A percentile compares a stretch with the other conserved stretches of the same genome.
Evolutionary conservation across 2,888 invertebrate genomes (phyloP).

Genomic region (Mylabris sibirica): DNA sequence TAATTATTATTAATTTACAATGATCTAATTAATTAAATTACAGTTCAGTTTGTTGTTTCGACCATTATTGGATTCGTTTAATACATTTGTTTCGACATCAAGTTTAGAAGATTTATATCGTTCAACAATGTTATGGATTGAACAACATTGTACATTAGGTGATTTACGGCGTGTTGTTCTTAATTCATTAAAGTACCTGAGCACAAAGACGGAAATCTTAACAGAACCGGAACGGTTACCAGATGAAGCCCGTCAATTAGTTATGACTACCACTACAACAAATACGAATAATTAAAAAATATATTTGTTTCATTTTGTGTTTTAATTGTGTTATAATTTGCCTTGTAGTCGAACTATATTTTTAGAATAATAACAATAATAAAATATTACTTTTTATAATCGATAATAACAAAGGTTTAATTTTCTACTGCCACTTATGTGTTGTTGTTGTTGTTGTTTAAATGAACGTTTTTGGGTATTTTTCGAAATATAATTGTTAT

Average conservation of each 20-base stretch:
- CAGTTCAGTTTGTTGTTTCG: constrained; percentile 93
- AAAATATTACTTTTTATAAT: background rate
- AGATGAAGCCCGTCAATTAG: constrained; percentile 86
- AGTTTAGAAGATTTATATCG: constrained; percentile 91
- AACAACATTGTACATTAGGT: constrained; percentile 94
- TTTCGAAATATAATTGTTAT: background rate
- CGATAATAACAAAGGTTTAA: background rate
- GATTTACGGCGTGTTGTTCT: constrained; percentile 93
- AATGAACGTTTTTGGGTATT: background rate
- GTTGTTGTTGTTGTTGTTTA: background rate
- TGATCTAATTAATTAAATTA: constrained; percentile 27
- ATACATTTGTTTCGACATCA: constrained; percentile 89
- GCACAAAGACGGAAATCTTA: constrained; percentile 92
- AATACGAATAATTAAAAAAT: background rate
- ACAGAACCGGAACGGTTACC: constrained; percentile 87
- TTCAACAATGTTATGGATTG: constrained; percentile 92
- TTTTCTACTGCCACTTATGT: background rate
- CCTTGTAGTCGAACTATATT: background rate
- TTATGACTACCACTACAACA: constrained; percentile 49
- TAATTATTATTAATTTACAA: background rate
- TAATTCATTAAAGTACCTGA: constrained; percentile 87
- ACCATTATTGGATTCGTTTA: constrained; percentile 89
- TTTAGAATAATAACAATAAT: background rate
- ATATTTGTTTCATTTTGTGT: background rate
- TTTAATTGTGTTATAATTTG: background rate